phyloP scores from a whole-genome alignment of 1,140 invertebrate genomes.

The Rhopalosiphum maidis region DNA sequence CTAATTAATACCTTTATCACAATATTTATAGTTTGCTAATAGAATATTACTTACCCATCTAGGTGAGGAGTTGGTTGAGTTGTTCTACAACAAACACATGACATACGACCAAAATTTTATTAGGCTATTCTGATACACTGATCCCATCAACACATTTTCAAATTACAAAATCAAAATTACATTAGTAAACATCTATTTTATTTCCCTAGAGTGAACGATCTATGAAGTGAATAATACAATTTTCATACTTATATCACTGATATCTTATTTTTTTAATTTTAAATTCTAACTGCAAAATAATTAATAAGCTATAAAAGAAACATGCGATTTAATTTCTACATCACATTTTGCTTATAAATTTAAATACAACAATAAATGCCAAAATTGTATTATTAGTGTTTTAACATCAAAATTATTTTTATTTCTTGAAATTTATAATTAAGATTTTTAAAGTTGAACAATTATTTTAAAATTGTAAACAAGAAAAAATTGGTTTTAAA shows the following conservation, averaged over 20 bases:
- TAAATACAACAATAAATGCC: neutral
- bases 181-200: constrained; percentile 46
- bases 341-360: neutral
- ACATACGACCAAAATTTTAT: constrained; percentile 58
- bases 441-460: neutral
- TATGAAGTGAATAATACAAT: constrained; percentile 5
- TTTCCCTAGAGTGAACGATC: neutral
- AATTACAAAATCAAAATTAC: constrained; percentile 52
- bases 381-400: neutral
- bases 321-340: neutral
- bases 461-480: neutral
- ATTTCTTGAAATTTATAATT: no score
- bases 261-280: neutral
- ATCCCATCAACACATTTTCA: constrained; percentile 52
- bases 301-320: neutral
- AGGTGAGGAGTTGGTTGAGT: constrained; percentile 67
- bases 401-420: neutral
- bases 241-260: neutral
- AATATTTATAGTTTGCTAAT: neutral
- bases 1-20: constrained; percentile 61
- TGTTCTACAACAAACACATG: constrained; percentile 66
- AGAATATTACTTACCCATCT: constrained; percentile 64
- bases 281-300: constrained; percentile 12
- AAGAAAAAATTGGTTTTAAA: neutral
- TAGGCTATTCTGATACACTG: constrained; percentile 54